These are phyloP conservation scores for Syngnathus acus DNA, from an alignment of 2,797 vertebrate genomes.

Conservation along the genomic window DNA sequence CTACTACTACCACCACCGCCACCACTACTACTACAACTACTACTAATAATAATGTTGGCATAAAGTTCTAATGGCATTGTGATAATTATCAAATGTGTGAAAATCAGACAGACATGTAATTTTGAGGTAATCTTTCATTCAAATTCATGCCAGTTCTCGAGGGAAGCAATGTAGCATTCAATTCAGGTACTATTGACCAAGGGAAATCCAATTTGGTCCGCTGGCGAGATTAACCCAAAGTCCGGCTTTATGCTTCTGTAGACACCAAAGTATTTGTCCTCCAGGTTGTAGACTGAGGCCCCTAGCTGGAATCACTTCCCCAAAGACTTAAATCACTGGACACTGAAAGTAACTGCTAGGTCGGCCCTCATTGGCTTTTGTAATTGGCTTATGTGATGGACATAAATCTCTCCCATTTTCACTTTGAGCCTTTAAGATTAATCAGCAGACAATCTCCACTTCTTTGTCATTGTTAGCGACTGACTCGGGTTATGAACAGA, in stretches of 20 bases:
- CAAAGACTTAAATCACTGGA: slow-evolving; percentile 58
- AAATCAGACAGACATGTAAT: background rate
- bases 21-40: background rate
- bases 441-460: slow-evolving; percentile 58
- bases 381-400: slow-evolving; percentile 74
- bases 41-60: background rate
- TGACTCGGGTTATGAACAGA: slow-evolving; percentile 48
- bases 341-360: slow-evolving; percentile 58
- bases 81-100: background rate
- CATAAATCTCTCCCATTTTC: slow-evolving; percentile 59
- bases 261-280: slow-evolving; percentile 48
- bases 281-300: slow-evolving; percentile 50
- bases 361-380: slow-evolving; percentile 74
- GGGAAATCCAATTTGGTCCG: slow-evolving; percentile 65
- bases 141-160: slow-evolving; percentile 28
- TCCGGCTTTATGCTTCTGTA: slow-evolving; percentile 53
- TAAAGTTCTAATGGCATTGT: background rate
- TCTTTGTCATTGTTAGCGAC: slow-evolving; percentile 43
- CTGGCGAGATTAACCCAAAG: slow-evolving; percentile 62
- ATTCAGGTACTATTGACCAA: slow-evolving; percentile 55
- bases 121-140: slow-evolving; percentile 34
- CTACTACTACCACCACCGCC: no score
- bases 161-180: slow-evolving; percentile 59
- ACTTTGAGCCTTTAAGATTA: slow-evolving; percentile 57
- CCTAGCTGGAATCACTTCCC: slow-evolving; percentile 56